Conservation (phyloP, 2,888 invertebrate species). For the Meliscaeva auricollis region DNA sequence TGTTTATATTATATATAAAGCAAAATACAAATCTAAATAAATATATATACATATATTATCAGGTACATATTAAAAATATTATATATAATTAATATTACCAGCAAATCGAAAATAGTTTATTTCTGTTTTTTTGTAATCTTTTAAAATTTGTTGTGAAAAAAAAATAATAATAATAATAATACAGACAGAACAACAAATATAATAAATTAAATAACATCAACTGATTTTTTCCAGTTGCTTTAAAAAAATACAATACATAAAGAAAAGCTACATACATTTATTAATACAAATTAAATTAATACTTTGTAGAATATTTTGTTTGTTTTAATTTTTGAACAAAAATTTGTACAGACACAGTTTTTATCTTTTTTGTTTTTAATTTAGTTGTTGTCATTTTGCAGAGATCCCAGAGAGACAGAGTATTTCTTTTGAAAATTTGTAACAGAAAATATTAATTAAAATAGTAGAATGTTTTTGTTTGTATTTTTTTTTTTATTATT, state of each 20-base stretch:
- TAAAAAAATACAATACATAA: not conserved
- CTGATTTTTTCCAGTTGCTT: slow-evolving; percentile 75
- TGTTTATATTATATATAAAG: slow-evolving; percentile 76
- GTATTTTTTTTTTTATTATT: slow-evolving; percentile 63
- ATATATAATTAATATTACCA: slow-evolving; percentile 73
- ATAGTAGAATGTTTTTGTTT: slow-evolving; percentile 59
- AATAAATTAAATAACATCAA: slow-evolving; percentile 47
- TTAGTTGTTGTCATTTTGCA: slow-evolving; percentile 22
- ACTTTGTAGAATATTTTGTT: slow-evolving; percentile 40
- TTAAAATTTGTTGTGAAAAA: slow-evolving; percentile 42
- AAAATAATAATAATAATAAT: slow-evolving; percentile 8
- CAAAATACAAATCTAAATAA: slow-evolving; percentile 57
- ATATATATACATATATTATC: slow-evolving; percentile 62
- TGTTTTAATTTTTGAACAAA: slow-evolving; percentile 57
- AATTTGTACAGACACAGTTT: slow-evolving; percentile 66
- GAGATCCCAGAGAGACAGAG: slow-evolving; percentile 34
- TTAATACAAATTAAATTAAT: slow-evolving; percentile 17
- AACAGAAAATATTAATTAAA: slow-evolving; percentile 45
- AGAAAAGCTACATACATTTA: slow-evolving; percentile 25
- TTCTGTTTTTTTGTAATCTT: slow-evolving; percentile 11
- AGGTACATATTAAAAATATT: slow-evolving; percentile 74
- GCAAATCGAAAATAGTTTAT: slow-evolving; percentile 56
- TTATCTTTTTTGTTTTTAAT: slow-evolving; percentile 28
- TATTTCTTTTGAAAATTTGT: slow-evolving; percentile 41
- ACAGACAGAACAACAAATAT: slow-evolving; percentile 17